Evolutionary conservation across 2,888 invertebrate species (phyloP), one percentile per base, ranked within the genome.

Genomic region (Xanthia togata): DNA sequence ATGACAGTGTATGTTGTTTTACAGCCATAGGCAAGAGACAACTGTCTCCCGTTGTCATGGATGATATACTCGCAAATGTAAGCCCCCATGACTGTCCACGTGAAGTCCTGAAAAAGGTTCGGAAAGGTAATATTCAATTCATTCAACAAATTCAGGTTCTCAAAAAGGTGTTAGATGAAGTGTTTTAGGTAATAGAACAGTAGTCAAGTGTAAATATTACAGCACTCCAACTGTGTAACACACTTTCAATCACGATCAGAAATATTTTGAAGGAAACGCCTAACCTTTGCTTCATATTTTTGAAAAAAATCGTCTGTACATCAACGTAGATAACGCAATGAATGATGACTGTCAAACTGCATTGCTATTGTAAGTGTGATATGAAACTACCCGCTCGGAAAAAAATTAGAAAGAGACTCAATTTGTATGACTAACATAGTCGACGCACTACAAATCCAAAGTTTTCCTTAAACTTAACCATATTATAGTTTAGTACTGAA

Each of bases 11-110:
- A 26, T 9, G 2, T 35, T 20, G 6, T 78, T 41, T 79, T 55
- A 26, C 70, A 76, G 75, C 75, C 4, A 70, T 76, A 70, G 75
- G 79, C 12, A 47, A 47, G 2, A 38, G 9, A 14, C 23, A 70
- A 26, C 71, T 76, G 5, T 38, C 23, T 23, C 79, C 79, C 0
- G 17, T 12, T 8, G 75, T 76, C 53, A 76, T 76, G 79, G 69
- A 76, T 8, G 75, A 76, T 26, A 70, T 76, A 14, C 79, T 76
- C 2, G 75, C 35, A 14, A 79, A 55, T 26, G 17, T 70, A 2
- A 38, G 35, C 17, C 17, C 55, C 9, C 9, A 4, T 31, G 75
- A 76, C 26, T 26, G 4, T 79, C 17, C 5, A 9, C 38, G 5
- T 23, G 44, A 31, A 70, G 5, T 76, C 5, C 6, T 38, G 9